These are phyloP conservation scores for Drosophila neonasuta DNA, from an alignment of 2,888 invertebrate genomes.

Conservation along the genomic window DNA sequence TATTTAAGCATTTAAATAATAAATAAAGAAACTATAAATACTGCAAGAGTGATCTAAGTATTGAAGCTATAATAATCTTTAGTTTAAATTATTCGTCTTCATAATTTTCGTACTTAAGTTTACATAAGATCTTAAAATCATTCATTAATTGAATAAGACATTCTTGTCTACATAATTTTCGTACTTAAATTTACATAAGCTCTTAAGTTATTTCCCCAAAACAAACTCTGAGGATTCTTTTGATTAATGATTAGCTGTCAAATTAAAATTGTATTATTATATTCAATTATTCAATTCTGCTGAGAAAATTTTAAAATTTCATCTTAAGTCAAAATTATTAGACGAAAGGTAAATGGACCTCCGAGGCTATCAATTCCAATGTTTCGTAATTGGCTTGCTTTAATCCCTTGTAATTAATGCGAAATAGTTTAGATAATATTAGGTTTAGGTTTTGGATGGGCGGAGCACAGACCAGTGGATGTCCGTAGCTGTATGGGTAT, in stretches of 20 bases:
- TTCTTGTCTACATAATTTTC: not conserved
- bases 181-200: not conserved
- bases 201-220: not conserved
- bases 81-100: slow-evolving; percentile 5
- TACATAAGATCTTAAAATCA: too few relatives aligned
- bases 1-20: not conserved
- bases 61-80: not conserved
- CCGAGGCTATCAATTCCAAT: not conserved
- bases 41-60: slow-evolving; percentile 1
- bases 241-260: not conserved
- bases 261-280: not conserved
- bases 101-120: too few relatives aligned
- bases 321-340: not conserved
- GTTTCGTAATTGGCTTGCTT: too few relatives aligned
- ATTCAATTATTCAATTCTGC: not conserved
- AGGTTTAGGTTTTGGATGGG: too few relatives aligned
- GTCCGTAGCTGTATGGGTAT: too few relatives aligned
- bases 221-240: not conserved
- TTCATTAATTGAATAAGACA: not conserved
- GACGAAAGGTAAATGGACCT: not conserved
- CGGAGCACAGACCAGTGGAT: too few relatives aligned
- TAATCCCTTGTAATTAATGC: too few relatives aligned
- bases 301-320: not conserved
- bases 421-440: too few relatives aligned
- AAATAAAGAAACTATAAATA: not conserved